Conservation (phyloP, 2,888 invertebrate genomes). For the Agrypnus murinus region DNA sequence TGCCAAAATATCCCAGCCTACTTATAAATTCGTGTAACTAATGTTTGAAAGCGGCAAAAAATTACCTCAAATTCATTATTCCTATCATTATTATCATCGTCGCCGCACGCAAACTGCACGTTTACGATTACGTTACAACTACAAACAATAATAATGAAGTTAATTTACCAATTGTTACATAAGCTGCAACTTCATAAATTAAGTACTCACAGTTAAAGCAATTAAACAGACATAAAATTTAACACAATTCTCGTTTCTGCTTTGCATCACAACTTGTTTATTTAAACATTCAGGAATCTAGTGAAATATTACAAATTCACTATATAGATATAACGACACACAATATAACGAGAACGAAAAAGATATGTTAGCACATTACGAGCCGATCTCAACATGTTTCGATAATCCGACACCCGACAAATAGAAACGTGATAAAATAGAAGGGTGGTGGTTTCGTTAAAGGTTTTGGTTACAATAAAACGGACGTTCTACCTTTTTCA, state of each 20-base stretch:
- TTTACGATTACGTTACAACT: too few relatives aligned
- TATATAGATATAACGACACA: too few relatives aligned
- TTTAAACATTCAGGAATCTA: too few relatives aligned
- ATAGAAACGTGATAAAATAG: constrained; percentile 28
- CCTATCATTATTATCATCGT: not conserved
- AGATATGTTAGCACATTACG: not conserved
- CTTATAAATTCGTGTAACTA: too few relatives aligned
- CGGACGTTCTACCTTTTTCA: constrained; percentile 1
- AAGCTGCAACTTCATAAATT: constrained; percentile 27
- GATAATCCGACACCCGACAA: constrained; percentile 29
- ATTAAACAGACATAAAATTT: constrained; percentile 21
- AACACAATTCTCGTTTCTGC: not conserved
- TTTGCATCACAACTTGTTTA: too few relatives aligned
- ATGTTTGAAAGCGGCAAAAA: not conserved
- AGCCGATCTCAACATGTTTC: constrained; percentile 1
- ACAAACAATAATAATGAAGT: not conserved
- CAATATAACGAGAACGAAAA: too few relatives aligned
- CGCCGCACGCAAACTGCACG: not conserved
- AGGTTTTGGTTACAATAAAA: constrained; percentile 17
- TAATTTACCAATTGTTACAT: constrained; percentile 10
- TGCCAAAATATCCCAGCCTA: too few relatives aligned
- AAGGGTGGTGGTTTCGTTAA: constrained; percentile 15
- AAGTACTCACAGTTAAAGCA: constrained; percentile 5
- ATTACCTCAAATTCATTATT: not conserved
- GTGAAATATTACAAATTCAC: too few relatives aligned